Evolutionary conservation across 2,888 invertebrate genomes (phyloP).

Genomic region (Caradrina clavipalpis): DNA sequence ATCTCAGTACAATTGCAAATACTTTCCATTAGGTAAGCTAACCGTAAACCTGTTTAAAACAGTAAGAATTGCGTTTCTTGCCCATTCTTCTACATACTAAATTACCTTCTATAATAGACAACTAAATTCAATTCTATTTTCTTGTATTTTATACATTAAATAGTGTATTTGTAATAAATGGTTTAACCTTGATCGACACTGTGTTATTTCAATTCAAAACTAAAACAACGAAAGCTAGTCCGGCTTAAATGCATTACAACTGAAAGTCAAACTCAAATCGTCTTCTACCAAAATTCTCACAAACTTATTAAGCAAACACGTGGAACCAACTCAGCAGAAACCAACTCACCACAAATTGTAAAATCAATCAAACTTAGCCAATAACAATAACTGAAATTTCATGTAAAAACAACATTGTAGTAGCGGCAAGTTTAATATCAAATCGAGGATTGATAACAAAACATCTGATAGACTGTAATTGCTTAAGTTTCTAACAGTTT

Average conservation of each 20-base stretch:
- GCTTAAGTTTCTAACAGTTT: constrained; percentile 50
- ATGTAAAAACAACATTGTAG: constrained; percentile 59
- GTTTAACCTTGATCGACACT: no score
- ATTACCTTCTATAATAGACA: no score
- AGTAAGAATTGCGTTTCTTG: no score
- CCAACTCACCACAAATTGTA: constrained; percentile 18
- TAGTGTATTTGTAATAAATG: no score
- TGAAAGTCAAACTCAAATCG: background rate
- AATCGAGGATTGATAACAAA: constrained; percentile 50
- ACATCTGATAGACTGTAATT: constrained; percentile 59
- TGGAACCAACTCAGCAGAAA: background rate
- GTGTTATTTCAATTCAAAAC: background rate
- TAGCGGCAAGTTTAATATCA: constrained; percentile 44
- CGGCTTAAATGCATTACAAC: background rate
- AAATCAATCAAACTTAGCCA: constrained; percentile 61
- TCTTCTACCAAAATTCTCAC: background rate
- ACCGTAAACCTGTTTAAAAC: no score
- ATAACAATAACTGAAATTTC: constrained; percentile 58
- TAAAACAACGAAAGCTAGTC: background rate
- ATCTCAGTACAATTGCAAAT: no score
- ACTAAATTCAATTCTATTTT: no score
- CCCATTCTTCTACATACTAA: no score
- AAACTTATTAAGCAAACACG: background rate
- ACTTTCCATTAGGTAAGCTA: no score
- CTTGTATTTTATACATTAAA: no score